These are phyloP conservation scores for Momotus momota DNA, from an alignment of 2,797 vertebrate species.

Conservation along the genomic window DNA sequence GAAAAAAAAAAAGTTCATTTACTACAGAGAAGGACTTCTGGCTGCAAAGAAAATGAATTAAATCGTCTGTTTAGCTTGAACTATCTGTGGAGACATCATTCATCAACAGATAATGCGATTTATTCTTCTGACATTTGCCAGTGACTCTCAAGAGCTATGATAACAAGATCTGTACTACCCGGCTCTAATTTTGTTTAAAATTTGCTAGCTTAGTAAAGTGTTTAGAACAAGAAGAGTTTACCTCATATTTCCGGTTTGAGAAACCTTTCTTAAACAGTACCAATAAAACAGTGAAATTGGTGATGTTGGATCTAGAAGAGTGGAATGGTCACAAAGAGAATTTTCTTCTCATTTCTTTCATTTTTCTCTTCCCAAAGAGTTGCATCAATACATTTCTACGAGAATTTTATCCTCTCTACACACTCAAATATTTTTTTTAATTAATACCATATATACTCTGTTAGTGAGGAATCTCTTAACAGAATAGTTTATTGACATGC, in stretches of 20 bases:
- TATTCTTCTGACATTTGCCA: slow-evolving; percentile 4
- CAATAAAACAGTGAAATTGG: neutral
- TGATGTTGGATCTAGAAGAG: neutral
- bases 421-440: neutral
- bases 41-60: slow-evolving; percentile 9
- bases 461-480: neutral
- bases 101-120: slow-evolving; percentile 2
- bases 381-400: neutral
- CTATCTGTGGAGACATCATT: neutral
- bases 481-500: neutral
- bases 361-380: neutral
- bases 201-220: neutral
- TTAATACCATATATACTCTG: neutral
- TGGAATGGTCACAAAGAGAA: neutral
- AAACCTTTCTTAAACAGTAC: neutral
- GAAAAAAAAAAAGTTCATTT: neutral
- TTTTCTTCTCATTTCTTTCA: neutral
- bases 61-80: slow-evolving; percentile 27
- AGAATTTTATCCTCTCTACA: neutral
- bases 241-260: neutral
- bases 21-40: neutral
- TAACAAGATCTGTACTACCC: neutral
- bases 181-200: neutral
- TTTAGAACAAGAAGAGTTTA: neutral
- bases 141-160: neutral